Conservation (phyloP, 2,797 vertebrate species). For the Pogonophryne albipinna region DNA sequence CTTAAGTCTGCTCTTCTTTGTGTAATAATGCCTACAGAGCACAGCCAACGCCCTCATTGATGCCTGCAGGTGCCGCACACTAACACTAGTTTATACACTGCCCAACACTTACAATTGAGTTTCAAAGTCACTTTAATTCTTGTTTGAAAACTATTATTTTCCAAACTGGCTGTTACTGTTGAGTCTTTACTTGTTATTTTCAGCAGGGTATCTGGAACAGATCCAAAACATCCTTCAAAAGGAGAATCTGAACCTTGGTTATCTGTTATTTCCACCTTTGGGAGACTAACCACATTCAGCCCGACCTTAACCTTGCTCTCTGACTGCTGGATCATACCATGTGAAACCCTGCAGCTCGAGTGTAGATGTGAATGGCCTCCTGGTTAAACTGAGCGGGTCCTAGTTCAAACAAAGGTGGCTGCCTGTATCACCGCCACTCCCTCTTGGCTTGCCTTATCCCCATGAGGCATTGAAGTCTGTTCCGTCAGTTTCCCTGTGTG, state of each 20-base stretch:
- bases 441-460: slow-evolving; percentile 68
- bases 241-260: slow-evolving; percentile 24
- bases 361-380: slow-evolving; percentile 62
- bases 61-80: slow-evolving; percentile 67
- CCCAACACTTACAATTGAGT: slow-evolving; percentile 46
- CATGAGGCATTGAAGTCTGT: slow-evolving; percentile 46
- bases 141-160: slow-evolving; percentile 36
- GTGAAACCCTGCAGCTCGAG: slow-evolving; percentile 45
- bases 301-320: slow-evolving; percentile 25
- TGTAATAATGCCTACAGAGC: slow-evolving; percentile 71
- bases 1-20: slow-evolving; percentile 67
- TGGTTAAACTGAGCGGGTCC: slow-evolving; percentile 66
- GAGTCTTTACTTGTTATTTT: slow-evolving; percentile 2
- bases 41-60: slow-evolving; percentile 77
- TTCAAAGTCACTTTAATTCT: slow-evolving; percentile 20
- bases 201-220: slow-evolving; percentile 12
- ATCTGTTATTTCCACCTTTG: slow-evolving; percentile 30
- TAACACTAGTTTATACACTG: slow-evolving; percentile 59
- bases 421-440: slow-evolving; percentile 72
- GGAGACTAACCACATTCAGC: slow-evolving; percentile 11
- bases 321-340: slow-evolving; percentile 32
- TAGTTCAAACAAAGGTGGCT: slow-evolving; percentile 79
- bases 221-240: slow-evolving; percentile 5
- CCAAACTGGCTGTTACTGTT: slow-evolving; percentile 29
- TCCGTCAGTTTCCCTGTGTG: slow-evolving; percentile 58